phyloP scores from a whole-genome alignment of 1,140 invertebrate species.

The Ectropis grisescens region DNA sequence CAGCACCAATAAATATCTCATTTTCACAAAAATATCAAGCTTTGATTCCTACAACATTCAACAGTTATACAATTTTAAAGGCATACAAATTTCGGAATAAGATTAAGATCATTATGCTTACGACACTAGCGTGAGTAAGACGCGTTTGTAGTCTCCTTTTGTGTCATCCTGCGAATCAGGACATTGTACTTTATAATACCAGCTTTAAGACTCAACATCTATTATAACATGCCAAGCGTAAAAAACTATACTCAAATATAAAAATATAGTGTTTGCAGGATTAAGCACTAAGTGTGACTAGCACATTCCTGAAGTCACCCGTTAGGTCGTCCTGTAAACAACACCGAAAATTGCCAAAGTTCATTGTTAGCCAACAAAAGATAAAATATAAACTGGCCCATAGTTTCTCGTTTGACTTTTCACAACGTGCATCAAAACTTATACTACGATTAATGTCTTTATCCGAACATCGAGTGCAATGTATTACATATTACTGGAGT shows the following conservation, averaged over 20 bases:
- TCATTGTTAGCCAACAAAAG: too few species aligned
- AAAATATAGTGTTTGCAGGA: slow-evolving; percentile 46
- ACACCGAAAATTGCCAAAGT: too few species aligned
- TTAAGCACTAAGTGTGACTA: slow-evolving; percentile 74
- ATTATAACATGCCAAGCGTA: too few species aligned
- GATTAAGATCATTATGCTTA: slow-evolving; percentile 16
- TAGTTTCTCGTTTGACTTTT: slow-evolving; percentile 43
- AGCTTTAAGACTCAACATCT: background rate
- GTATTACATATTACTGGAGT: too few species aligned
- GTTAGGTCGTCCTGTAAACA: slow-evolving; percentile 77
- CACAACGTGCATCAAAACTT: slow-evolving; percentile 43
- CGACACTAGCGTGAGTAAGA: slow-evolving; percentile 58
- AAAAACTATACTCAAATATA: too few species aligned
- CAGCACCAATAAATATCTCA: slow-evolving; percentile 68
- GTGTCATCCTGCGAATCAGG: slow-evolving; percentile 64
- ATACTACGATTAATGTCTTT: slow-evolving; percentile 25
- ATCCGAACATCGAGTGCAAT: slow-evolving; percentile 33
- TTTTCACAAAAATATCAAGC: slow-evolving; percentile 68
- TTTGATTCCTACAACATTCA: slow-evolving; percentile 49
- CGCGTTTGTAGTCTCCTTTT: slow-evolving; percentile 64
- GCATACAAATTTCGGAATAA: slow-evolving; percentile 25
- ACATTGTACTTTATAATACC: slow-evolving; percentile 32
- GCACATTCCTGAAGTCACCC: slow-evolving; percentile 80
- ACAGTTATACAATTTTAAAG: slow-evolving; percentile 58
- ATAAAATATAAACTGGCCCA: slow-evolving; percentile 49